A percentile compares a stretch with the other conserved stretches of the same genome.
phyloP scores from a whole-genome alignment of 2,888 invertebrate genomes.

The Alsophila aescularia region DNA sequence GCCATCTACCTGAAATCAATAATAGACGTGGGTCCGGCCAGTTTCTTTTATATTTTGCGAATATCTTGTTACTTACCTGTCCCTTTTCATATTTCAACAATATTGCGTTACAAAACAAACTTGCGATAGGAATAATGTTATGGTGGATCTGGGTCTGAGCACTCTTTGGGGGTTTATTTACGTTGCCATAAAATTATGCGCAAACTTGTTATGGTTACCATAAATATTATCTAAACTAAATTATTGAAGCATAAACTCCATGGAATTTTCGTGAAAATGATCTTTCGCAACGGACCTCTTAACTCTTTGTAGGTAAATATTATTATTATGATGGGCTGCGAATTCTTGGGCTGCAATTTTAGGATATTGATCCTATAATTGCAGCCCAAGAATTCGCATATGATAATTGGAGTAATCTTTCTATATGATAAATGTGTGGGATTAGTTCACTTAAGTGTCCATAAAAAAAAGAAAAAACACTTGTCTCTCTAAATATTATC shows the following conservation, averaged over 20 bases:
- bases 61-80: slow-evolving; percentile 38
- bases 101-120: slow-evolving; percentile 32
- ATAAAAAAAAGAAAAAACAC: too few relatives aligned
- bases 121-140: slow-evolving; percentile 27
- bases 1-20: slow-evolving; percentile 39
- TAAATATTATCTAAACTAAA: slow-evolving; percentile 17
- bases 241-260: slow-evolving; percentile 8
- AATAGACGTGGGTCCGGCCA: slow-evolving; percentile 38
- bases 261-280: background rate
- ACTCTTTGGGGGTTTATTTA: slow-evolving; percentile 22
- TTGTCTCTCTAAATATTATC: too few relatives aligned
- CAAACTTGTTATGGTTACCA: slow-evolving; percentile 22
- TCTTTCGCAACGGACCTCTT: background rate
- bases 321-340: too few relatives aligned
- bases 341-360: too few relatives aligned
- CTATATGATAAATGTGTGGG: too few relatives aligned
- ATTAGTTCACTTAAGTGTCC: too few relatives aligned
- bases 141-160: slow-evolving; percentile 17
- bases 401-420: too few relatives aligned
- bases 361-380: too few relatives aligned
- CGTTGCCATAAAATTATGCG: slow-evolving; percentile 25
- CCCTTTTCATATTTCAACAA: slow-evolving; percentile 38
- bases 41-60: slow-evolving; percentile 33
- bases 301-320: too few relatives aligned
- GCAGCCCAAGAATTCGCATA: too few relatives aligned